Conservation (phyloP, 2,888 invertebrate species). For the Cryptocephalus primarius region DNA sequence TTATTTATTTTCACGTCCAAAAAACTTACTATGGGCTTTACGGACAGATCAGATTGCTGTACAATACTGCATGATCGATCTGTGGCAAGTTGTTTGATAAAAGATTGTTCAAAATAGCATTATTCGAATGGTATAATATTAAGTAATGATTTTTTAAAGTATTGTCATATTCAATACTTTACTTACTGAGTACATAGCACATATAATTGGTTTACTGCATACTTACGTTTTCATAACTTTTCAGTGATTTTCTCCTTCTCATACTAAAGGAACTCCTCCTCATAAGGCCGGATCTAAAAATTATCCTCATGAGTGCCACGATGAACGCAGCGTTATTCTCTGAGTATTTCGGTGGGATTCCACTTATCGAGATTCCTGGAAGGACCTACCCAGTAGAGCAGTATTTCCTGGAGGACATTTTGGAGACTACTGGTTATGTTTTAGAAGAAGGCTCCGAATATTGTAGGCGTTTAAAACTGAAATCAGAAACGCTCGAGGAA, state of each 20-base stretch:
- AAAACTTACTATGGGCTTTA: too few species aligned
- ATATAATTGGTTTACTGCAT: too few species aligned
- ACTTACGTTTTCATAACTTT: constrained; percentile 5
- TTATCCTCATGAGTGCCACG: constrained; percentile 91
- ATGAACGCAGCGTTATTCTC: constrained; percentile 77
- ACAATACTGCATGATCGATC: too few species aligned
- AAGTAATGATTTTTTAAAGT: too few species aligned
- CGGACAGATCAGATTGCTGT: too few species aligned
- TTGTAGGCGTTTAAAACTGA: constrained; percentile 46
- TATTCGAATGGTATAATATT: too few species aligned
- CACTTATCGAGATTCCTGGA: constrained; percentile 72
- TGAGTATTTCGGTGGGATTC: constrained; percentile 69
- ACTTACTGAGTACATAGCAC: too few species aligned
- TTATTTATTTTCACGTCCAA: too few species aligned
- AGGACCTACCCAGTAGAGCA: constrained; percentile 78
- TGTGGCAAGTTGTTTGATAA: too few species aligned
- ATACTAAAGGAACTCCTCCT: constrained; percentile 67
- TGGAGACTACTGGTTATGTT: constrained; percentile 52
- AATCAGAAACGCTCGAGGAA: constrained; percentile 46
- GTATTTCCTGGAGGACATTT: constrained; percentile 68
- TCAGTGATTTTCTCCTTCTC: constrained; percentile 75
- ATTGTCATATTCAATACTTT: too few species aligned
- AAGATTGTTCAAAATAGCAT: too few species aligned
- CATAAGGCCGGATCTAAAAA: constrained; percentile 61
- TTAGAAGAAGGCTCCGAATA: constrained; percentile 52